phyloP scores from a whole-genome alignment of 2,888 invertebrate genomes.

The Drosophila bunnanda region DNA sequence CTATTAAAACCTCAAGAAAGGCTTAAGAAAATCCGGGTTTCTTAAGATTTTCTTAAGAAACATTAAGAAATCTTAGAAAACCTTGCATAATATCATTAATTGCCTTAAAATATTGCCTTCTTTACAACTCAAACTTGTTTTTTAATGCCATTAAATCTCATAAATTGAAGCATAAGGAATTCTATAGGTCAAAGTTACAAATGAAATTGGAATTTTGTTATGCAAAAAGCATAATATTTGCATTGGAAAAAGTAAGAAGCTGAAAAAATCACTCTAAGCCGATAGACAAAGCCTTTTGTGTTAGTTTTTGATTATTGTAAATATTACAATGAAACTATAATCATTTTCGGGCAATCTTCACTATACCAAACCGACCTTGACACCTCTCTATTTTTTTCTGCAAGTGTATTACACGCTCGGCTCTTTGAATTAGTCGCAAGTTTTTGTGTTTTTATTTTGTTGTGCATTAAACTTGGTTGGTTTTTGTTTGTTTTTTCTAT shows the following conservation, averaged over 20 bases:
- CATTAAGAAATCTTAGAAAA: not conserved
- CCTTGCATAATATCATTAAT: not conserved
- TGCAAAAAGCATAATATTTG: not conserved
- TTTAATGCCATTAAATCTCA: no score
- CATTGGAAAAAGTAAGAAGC: not conserved
- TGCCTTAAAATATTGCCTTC: not conserved
- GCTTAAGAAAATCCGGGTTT: not conserved
- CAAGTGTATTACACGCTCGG: conserved; percentile 17
- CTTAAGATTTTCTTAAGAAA: no score
- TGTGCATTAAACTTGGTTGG: not conserved
- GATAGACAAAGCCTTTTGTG: not conserved
- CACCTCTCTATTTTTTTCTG: conserved; percentile 1
- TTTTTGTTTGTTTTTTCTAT: not conserved
- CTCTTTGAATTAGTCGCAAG: not conserved
- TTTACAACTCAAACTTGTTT: not conserved
- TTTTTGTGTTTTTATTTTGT: conserved; percentile 4
- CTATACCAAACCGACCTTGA: conserved; percentile 1
- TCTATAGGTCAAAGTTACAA: not conserved
- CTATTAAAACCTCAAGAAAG: not conserved
- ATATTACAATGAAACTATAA: not conserved
- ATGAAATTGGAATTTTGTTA: not conserved
- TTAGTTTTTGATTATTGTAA: not conserved
- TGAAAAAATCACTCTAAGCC: not conserved
- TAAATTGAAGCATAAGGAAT: not conserved
- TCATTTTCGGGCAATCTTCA: not conserved